phyloP scores from a whole-genome alignment of 2,888 invertebrate genomes.

The Geophilus truncorum region DNA sequence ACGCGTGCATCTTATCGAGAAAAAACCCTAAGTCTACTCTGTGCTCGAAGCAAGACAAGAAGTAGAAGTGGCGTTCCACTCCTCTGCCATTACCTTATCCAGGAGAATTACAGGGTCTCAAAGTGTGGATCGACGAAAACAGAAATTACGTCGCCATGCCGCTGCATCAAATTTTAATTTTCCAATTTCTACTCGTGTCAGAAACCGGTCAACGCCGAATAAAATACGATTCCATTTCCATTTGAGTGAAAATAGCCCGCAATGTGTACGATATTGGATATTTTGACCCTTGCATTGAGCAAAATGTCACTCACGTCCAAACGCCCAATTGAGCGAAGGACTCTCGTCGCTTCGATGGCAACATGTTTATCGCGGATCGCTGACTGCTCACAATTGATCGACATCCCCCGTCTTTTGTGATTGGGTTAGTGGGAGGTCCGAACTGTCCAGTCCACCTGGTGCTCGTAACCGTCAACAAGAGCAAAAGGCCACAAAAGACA shows the following conservation, averaged over 20 bases:
- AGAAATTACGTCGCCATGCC: no score
- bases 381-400: constrained; percentile 6
- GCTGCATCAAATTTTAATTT: neutral
- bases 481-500: neutral
- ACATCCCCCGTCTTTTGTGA: constrained; percentile 10
- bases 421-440: constrained; percentile 14
- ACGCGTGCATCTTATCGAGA: neutral
- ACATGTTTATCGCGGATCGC: constrained; percentile 15
- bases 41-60: neutral
- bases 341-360: neutral
- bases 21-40: neutral
- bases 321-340: constrained; percentile 5
- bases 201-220: neutral
- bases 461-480: constrained; percentile 1
- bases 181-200: neutral
- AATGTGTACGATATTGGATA: neutral
- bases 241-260: neutral
- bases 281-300: constrained; percentile 11
- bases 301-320: constrained; percentile 8
- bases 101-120: neutral
- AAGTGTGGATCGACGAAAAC: neutral
- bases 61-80: neutral
- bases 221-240: neutral
- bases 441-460: constrained; percentile 14
- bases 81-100: neutral